These are phyloP conservation scores for Columba guinea DNA, from an alignment of 2,797 vertebrate species.

Conservation along the genomic window DNA sequence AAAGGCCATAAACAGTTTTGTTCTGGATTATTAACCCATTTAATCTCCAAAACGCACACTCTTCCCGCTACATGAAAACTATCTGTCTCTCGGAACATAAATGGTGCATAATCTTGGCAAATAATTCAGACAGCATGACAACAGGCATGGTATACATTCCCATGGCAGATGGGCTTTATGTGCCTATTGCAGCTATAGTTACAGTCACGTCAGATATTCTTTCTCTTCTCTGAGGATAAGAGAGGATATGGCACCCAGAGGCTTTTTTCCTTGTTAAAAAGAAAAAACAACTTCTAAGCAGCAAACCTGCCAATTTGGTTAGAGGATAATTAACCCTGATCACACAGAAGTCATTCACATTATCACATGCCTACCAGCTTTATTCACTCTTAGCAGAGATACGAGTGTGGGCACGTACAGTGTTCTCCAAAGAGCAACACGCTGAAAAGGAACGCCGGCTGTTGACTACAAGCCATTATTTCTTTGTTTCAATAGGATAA, in stretches of 20 bases:
- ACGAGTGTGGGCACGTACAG: conserved; percentile 23
- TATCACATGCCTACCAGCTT: conserved; percentile 52
- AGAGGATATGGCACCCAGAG: neutral
- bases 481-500: conserved; percentile 46
- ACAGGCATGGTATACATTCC: neutral
- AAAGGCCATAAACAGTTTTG: neutral
- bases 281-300: neutral
- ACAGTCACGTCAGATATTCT: neutral
- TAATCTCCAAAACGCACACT: neutral
- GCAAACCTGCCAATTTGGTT: conserved; percentile 33
- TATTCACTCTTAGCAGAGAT: conserved; percentile 18
- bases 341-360: conserved; percentile 40
- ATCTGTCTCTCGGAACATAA: neutral
- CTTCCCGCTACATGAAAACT: neutral
- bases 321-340: conserved; percentile 41
- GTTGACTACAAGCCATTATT: conserved; percentile 23
- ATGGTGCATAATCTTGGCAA: neutral
- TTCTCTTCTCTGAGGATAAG: neutral
- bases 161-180: neutral
- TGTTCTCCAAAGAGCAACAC: neutral
- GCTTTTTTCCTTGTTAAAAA: neutral
- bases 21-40: neutral
- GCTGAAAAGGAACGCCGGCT: neutral
- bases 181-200: neutral
- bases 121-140: neutral